phyloP scores from a whole-genome alignment of 1,140 invertebrate species.

The Thrips palmi region DNA sequence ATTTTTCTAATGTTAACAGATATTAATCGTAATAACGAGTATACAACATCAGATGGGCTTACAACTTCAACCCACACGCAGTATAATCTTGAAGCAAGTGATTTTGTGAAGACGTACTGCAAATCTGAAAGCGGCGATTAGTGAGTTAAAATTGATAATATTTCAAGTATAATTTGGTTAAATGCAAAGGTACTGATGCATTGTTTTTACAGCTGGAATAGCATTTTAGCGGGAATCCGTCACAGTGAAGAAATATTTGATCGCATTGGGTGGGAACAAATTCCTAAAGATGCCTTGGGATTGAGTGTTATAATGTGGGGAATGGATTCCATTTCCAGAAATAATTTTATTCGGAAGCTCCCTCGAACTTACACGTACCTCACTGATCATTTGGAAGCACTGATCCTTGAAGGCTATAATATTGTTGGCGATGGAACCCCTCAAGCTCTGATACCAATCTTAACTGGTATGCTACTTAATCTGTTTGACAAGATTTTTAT shows the following conservation, averaged over 20 bases:
- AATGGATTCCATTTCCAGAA: slow-evolving; percentile 76
- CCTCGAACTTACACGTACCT: slow-evolving; percentile 65
- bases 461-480: slow-evolving; percentile 39
- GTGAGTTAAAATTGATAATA: slow-evolving; percentile 19
- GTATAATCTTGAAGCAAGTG: slow-evolving; percentile 38
- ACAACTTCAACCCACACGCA: slow-evolving; percentile 30
- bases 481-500: background rate
- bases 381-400: slow-evolving; percentile 41
- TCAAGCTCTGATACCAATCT: slow-evolving; percentile 75
- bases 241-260: slow-evolving; percentile 26
- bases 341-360: slow-evolving; percentile 70
- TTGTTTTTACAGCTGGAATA: slow-evolving; percentile 31
- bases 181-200: background rate
- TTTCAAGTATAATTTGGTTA: slow-evolving; percentile 6
- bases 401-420: slow-evolving; percentile 64
- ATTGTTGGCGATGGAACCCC: slow-evolving; percentile 91
- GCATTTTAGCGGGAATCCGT: slow-evolving; percentile 33
- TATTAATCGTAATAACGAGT: slow-evolving; percentile 39
- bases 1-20: slow-evolving; percentile 25
- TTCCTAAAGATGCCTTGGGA: slow-evolving; percentile 29
- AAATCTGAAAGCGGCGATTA: slow-evolving; percentile 27
- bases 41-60: slow-evolving; percentile 26
- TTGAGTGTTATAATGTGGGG: slow-evolving; percentile 76
- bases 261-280: slow-evolving; percentile 28
- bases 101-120: slow-evolving; percentile 43